Evolutionary conservation across 2,888 invertebrate genomes (phyloP).

Genomic region (Xestia rhomboidea): DNA sequence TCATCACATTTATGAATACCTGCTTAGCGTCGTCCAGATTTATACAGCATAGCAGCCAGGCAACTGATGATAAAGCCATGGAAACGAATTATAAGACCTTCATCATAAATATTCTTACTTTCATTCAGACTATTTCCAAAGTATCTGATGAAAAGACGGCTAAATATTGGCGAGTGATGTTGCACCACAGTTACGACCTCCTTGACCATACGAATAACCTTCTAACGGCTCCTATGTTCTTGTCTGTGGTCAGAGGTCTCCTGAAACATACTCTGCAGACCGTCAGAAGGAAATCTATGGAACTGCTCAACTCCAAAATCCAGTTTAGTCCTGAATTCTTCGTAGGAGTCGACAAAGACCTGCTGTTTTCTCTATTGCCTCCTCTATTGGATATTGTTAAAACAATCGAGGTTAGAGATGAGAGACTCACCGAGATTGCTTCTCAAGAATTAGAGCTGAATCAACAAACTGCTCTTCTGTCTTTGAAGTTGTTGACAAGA

Average conservation of each 20-base stretch:
- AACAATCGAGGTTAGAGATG: constrained; percentile 85
- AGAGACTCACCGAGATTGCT: constrained; percentile 74
- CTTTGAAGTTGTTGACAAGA: constrained; percentile 95
- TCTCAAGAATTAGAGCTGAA: constrained; percentile 92
- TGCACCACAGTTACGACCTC: constrained; percentile 94
- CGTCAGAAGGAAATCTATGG: constrained; percentile 95
- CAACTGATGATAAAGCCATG: constrained; percentile 87
- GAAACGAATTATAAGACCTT: constrained; percentile 92
- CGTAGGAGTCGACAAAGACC: constrained; percentile 85
- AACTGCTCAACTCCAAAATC: constrained; percentile 95
- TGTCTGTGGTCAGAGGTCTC: constrained; percentile 94
- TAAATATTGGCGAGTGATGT: constrained; percentile 96
- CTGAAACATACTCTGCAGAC: constrained; percentile 93
- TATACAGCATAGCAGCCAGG: constrained; percentile 91
- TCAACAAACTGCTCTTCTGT: constrained; percentile 95
- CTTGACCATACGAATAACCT: constrained; percentile 95
- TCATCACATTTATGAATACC: constrained; percentile 93
- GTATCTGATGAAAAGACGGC: constrained; percentile 91
- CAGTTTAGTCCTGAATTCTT: constrained; percentile 92
- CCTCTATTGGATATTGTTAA: constrained; percentile 91
- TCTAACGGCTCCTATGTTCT: constrained; percentile 94
- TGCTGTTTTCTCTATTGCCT: constrained; percentile 91
- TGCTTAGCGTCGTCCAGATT: constrained; percentile 93
- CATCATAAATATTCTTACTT: constrained; percentile 92
- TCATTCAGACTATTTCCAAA: constrained; percentile 92